A percentile compares a stretch with the other conserved stretches of the same genome.
These are phyloP conservation scores for Philereme vetulata DNA, from an alignment of 2,888 invertebrate species.

Conservation along the genomic window DNA sequence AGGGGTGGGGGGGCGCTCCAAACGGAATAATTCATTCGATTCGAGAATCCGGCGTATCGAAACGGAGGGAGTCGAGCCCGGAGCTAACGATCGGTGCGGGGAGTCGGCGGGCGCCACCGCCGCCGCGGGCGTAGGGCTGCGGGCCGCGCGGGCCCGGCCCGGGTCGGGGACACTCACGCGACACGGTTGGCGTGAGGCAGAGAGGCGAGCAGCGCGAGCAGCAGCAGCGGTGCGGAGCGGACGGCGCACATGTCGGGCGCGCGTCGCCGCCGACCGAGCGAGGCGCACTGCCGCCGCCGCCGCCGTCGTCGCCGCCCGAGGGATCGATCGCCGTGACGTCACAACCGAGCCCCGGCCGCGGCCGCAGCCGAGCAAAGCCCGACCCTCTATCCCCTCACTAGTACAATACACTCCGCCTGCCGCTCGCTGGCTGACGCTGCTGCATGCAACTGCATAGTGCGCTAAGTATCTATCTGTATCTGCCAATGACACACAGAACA, in stretches of 20 bases:
- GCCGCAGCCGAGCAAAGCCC: neutral
- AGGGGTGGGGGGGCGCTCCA: slow-evolving; percentile 17
- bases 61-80: slow-evolving; percentile 8
- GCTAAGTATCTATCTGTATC: too few relatives aligned
- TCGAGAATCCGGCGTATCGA: slow-evolving; percentile 21
- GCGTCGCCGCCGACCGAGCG: slow-evolving; percentile 42
- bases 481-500: too few relatives aligned
- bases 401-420: neutral
- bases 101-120: neutral
- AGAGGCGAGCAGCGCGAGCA: slow-evolving; percentile 55
- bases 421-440: too few relatives aligned
- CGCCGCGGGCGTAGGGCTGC: neutral
- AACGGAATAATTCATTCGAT: slow-evolving; percentile 27
- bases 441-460: too few relatives aligned
- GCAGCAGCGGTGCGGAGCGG: slow-evolving; percentile 51
- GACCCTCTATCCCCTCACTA: neutral
- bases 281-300: slow-evolving; percentile 46
- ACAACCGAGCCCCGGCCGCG: slow-evolving; percentile 16
- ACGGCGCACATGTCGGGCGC: slow-evolving; percentile 51
- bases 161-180: slow-evolving; percentile 47
- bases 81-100: slow-evolving; percentile 17
- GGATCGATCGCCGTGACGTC: slow-evolving; percentile 25
- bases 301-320: slow-evolving; percentile 26
- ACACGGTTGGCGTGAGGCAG: slow-evolving; percentile 58
- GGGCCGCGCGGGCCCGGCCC: neutral